Base-by-base conservation (phyloP, 92 coral and sea anemone species). In the Epizoanthus scotinus region DNA sequence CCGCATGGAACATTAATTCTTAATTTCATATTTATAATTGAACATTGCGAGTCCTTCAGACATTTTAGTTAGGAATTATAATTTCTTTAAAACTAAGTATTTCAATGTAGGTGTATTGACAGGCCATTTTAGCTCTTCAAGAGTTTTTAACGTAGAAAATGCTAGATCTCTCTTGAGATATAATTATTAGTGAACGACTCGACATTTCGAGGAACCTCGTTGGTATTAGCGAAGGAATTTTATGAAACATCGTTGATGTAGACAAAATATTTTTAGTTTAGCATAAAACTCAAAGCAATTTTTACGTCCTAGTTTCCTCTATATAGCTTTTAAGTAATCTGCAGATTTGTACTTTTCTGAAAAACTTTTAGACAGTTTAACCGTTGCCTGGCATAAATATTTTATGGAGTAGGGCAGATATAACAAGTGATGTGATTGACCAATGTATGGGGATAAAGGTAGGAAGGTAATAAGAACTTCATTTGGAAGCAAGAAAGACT, bases 81-180 rank as follows among this genome's bases (percentile, higher is more conserved):
- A 40, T 75, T 36, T 40, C 69, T 60, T 20, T 58, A 9, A n/a
- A 3, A 58, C 56, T 59, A 75, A 58, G 81, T 36, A 58, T 75
- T 74, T 74, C 7, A 59, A 57, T 24, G 52, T 75, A 75, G 67
- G 28, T 64, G 47, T 10, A 15, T 29, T 34, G 12, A 28, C 13
- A 4, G 54, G 15, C 54, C 73, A 27, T 24, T 53, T 47, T 22
- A 25, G 81, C 81, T 75, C 81, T 75, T 38, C 47, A 59, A 75
- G 81, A 75, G 81, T 31, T 36, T 5, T 18, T 58, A 74, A 57
- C 54, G 42, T 75, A 75, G 14, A 47, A 13, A 47, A 58, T 58
- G 81, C 6, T 64, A 31, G 9, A 62, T 62, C 36, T 64, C 68
- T 8, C 70, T 64, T 13, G 47, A 64, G 42, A 64, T 40, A 64